Conservation (phyloP, 2,113 vertebrate species). For the Gymnorhina tibicen region DNA sequence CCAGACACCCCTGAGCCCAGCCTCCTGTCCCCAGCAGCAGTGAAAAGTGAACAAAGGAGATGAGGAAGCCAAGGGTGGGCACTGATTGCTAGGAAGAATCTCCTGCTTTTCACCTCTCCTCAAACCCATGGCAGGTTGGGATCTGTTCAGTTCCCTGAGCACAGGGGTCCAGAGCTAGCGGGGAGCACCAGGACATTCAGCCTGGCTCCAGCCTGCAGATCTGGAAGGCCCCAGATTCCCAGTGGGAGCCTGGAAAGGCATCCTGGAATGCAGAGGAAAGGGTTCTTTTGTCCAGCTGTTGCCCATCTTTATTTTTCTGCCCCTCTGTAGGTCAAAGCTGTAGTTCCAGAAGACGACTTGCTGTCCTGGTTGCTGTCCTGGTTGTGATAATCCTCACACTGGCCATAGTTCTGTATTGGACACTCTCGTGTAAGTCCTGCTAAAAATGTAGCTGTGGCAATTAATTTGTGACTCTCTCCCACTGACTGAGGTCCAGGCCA, state of each 20-base stretch:
- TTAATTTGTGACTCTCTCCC: neutral
- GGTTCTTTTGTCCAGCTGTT: neutral
- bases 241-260: neutral
- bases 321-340: neutral
- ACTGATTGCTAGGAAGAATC: neutral
- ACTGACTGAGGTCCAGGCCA: neutral
- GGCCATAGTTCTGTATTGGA: neutral
- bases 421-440: neutral
- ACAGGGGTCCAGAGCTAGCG: neutral
- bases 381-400: neutral
- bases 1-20: neutral
- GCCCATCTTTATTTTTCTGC: neutral
- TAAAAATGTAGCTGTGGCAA: neutral
- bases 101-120: neutral
- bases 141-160: neutral
- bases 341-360: neutral
- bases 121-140: neutral
- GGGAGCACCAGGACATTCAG: neutral
- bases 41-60: neutral
- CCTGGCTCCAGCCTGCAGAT: neutral
- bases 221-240: neutral
- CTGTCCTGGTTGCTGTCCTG: neutral
- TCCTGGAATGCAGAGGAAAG: neutral
- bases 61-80: neutral
- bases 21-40: neutral